Percentiles rank a stretch among this genome's conserved stretches.
Conservation (phyloP, 2,797 vertebrate species). For the Lepilemur ruficaudatus region DNA sequence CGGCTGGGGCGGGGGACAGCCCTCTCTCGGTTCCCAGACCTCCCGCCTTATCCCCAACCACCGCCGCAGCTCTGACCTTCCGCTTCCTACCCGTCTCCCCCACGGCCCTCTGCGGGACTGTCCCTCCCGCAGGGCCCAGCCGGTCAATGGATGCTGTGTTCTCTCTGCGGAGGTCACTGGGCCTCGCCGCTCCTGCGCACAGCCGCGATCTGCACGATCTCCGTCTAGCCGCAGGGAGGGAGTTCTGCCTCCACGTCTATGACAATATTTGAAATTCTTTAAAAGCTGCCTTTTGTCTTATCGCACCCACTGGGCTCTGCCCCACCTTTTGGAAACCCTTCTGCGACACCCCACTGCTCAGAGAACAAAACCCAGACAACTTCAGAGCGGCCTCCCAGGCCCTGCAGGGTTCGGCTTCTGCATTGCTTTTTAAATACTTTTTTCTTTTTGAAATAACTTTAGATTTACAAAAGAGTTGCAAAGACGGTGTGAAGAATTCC, state of each 20-base stretch:
- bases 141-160: constrained; percentile 61
- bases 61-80: neutral
- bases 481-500: neutral
- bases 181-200: neutral
- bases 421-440: neutral
- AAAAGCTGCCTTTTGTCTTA: neutral
- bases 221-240: neutral
- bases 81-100: neutral
- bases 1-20: neutral
- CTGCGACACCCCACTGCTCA: neutral
- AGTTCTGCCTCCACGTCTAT: neutral
- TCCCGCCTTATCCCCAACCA: neutral
- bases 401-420: neutral
- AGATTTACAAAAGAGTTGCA: neutral
- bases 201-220: neutral
- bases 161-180: neutral
- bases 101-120: neutral
- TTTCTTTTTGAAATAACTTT: neutral
- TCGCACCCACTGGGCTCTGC: neutral
- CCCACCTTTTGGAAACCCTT: neutral
- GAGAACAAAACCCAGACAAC: neutral
- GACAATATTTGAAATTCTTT: constrained; percentile 1
- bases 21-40: neutral
- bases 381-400: neutral
- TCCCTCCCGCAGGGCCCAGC: neutral